A percentile compares a stretch with the other conserved stretches of the same genome.
Evolutionary conservation across 1,140 invertebrate species (phyloP).

Genomic region (Eciton burchellii): DNA sequence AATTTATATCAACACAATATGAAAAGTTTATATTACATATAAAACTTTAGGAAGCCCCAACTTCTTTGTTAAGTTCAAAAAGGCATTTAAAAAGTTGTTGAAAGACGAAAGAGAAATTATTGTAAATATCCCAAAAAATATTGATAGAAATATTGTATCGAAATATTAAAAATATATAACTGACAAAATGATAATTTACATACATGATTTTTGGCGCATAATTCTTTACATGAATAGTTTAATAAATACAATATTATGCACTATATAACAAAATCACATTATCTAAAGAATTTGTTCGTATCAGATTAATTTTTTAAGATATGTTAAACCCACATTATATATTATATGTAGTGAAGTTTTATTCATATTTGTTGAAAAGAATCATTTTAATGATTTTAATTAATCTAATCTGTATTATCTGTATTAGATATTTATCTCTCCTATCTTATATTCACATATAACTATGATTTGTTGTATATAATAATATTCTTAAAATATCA

Average conservation of each 20-base stretch:
- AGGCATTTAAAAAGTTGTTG: constrained; percentile 2
- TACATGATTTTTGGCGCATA: not conserved
- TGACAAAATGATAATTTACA: constrained; percentile 41
- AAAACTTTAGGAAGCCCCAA: constrained; percentile 36
- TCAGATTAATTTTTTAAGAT: not conserved
- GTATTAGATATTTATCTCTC: not conserved
- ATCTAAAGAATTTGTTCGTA: constrained; percentile 5
- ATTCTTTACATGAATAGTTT: constrained; percentile 8
- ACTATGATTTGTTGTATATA: not conserved
- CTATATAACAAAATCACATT: constrained; percentile 24
- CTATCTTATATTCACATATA: not conserved
- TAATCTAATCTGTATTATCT: not conserved
- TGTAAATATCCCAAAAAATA: constrained; percentile 9
- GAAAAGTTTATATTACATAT: constrained; percentile 13
- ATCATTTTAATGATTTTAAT: constrained; percentile 8
- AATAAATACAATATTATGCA: constrained; percentile 19
- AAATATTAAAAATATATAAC: constrained; percentile 24
- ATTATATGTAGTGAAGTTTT: not conserved
- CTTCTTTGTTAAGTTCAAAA: constrained; percentile 30
- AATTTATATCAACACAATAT: not conserved
- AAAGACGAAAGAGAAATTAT: not conserved
- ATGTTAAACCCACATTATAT: not conserved
- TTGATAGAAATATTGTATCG: not conserved
- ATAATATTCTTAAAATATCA: constrained; percentile 6
- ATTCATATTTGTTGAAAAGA: not conserved